Base-by-base conservation (phyloP, 2,888 invertebrate genomes). In the Cetonia aurata region DNA sequence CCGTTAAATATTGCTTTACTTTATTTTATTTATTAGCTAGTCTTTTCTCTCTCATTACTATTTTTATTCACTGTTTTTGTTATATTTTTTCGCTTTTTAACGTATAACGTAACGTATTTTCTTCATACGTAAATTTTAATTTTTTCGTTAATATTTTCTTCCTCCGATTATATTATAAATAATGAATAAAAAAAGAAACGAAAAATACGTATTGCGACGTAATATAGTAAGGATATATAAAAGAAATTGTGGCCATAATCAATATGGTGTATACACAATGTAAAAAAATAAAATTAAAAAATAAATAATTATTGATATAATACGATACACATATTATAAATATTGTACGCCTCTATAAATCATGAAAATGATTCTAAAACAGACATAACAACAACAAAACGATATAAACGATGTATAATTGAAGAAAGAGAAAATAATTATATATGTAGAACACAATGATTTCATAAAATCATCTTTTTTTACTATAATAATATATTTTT, bases 301-400 rank as follows among this genome's bases (percentile, higher is more conserved):
- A n/a, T n/a, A 37, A 10, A 9, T 9, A 37, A 37, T 33, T 37
- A 37, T 37, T 10, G 37, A 37, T 10, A 37, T 37, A 8, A 10
- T 37, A 37, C 37, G 8, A 37, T 37, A 37, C 8, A 37, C 37
- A 37, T 37, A 37, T 37, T 37, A 37, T 37, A 37, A 37, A 37
- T 37, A 37, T 37, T 37, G 70, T 69, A 25, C 25, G 25, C 25
- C 25, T n/a, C n/a, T 25, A 25, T 25, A 77, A 79, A 80, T 81
- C 80, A 80, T 81, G 74, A 78, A 79, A 79, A 80, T 80, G 79
- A 78, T 78, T 79, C 77, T 75, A 75, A 75, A 74, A 10, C 1
- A 37, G 8, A n/a, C n/a, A n/a, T n/a, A n/a, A n/a, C n/a, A n/a
- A n/a, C n/a, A 37, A 37, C 1, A 37, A 6, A 37, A 6, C 9